These are phyloP conservation scores for Physella acuta DNA, from an alignment of 1,140 invertebrate species.

Conservation along the genomic window DNA sequence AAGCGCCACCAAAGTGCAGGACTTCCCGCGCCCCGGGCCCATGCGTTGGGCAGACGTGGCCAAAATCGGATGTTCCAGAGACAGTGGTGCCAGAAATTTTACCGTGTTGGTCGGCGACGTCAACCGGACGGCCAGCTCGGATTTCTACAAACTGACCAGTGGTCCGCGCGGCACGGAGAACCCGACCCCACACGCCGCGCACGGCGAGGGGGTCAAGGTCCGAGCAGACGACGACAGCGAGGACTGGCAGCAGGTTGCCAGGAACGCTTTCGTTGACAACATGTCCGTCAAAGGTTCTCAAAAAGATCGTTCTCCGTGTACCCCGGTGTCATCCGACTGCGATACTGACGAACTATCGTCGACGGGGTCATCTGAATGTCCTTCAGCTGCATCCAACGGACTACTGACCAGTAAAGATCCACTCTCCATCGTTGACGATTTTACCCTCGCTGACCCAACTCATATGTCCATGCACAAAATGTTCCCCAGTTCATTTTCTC, in stretches of 20 bases:
- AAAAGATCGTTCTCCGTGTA: background rate
- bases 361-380: constrained; percentile 4
- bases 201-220: background rate
- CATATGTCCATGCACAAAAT: too few relatives aligned
- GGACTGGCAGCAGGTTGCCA: constrained; percentile 7
- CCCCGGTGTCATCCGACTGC: background rate
- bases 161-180: background rate
- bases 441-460: background rate
- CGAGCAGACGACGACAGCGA: background rate
- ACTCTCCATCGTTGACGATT: background rate
- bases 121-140: background rate
- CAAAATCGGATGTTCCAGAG: constrained; percentile 12
- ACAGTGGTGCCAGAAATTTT: background rate
- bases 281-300: background rate
- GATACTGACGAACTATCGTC: constrained; percentile 7
- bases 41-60: constrained; percentile 25
- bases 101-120: background rate
- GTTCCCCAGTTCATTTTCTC: background rate
- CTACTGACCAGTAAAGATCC: background rate
- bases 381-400: background rate
- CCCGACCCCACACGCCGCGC: background rate
- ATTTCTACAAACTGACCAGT: constrained; percentile 1
- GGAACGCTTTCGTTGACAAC: constrained; percentile 15
- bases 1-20: background rate
- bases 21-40: background rate